A percentile compares a stretch with the other conserved stretches of the same genome.
Evolutionary conservation across 2,113 vertebrate species (phyloP).

Genomic region (Mustela nigripes): DNA sequence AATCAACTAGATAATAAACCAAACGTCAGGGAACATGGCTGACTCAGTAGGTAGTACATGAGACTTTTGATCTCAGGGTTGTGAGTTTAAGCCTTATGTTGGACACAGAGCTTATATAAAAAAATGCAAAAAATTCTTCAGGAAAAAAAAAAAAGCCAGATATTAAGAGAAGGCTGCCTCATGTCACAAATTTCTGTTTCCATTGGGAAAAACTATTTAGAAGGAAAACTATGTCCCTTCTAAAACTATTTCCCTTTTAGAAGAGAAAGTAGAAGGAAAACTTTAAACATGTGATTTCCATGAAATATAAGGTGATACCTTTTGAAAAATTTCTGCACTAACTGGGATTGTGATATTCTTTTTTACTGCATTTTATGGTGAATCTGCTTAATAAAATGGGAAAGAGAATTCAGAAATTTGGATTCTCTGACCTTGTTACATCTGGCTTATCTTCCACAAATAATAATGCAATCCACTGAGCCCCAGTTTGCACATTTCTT

Average conservation of each 20-base stretch:
- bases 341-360: background rate
- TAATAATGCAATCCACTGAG: background rate
- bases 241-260: background rate
- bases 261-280: background rate
- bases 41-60: background rate
- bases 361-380: background rate
- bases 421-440: background rate
- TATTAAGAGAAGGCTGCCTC: background rate
- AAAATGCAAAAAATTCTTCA: background rate
- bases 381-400: background rate
- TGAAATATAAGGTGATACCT: background rate
- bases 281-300: background rate
- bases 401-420: constrained; percentile 19
- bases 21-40: background rate
- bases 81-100: background rate
- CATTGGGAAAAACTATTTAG: background rate
- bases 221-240: background rate
- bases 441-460: background rate
- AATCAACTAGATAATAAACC: background rate
- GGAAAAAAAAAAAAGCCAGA: background rate
- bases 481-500: background rate
- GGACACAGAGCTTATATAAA: background rate
- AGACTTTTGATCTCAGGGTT: background rate
- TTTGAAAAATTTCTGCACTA: background rate
- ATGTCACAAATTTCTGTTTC: background rate